A percentile compares a stretch with the other conserved stretches of the same genome.
Evolutionary conservation across 2,797 vertebrate genomes (phyloP).

Genomic region (Cyprinella venusta): DNA sequence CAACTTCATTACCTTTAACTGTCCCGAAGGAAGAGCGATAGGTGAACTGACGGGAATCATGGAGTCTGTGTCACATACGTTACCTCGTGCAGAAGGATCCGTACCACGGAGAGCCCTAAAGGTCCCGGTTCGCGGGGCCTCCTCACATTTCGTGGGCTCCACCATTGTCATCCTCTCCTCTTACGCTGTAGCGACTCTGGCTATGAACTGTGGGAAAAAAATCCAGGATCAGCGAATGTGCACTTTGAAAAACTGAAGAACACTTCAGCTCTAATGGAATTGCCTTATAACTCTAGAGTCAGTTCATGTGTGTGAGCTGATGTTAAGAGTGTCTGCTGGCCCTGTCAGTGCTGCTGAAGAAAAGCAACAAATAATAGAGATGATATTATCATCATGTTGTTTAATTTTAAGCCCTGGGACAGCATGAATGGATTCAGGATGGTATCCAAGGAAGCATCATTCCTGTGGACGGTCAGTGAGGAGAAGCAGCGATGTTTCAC

Average conservation of each 20-base stretch:
- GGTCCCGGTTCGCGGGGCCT: constrained; percentile 67
- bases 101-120: constrained; percentile 63
- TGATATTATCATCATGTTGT: not conserved
- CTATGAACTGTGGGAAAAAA: constrained; percentile 79
- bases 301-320: not conserved
- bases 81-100: constrained; percentile 34
- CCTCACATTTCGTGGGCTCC: constrained; percentile 77
- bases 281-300: constrained; percentile 16
- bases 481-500: not conserved
- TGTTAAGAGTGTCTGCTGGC: constrained; percentile 11
- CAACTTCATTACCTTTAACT: not conserved
- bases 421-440: not conserved
- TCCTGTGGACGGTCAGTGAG: not conserved
- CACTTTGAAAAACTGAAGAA: constrained; percentile 55
- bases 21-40: not conserved
- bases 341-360: not conserved
- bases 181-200: constrained; percentile 72
- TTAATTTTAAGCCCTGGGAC: not conserved
- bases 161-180: constrained; percentile 77
- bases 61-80: constrained; percentile 63
- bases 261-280: constrained; percentile 29
- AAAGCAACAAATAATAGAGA: not conserved
- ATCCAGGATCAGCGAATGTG: constrained; percentile 66
- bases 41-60: constrained; percentile 55
- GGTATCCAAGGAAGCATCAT: not conserved